Base-by-base conservation (phyloP, 1,140 invertebrate species). In the Maconellicoccus hirsutus region DNA sequence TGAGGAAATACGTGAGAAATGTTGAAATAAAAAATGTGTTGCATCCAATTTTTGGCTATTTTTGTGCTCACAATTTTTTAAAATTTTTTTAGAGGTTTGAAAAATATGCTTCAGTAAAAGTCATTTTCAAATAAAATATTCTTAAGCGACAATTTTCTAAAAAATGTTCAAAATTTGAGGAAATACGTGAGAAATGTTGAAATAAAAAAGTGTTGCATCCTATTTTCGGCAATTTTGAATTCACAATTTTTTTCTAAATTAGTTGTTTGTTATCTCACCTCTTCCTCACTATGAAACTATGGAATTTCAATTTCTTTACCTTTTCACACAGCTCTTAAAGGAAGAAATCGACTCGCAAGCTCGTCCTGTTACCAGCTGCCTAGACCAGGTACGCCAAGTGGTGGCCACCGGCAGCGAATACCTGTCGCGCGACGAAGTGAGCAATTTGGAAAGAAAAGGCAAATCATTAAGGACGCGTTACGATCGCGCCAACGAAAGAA, bases 301-400 rank as follows among this genome's bases (percentile, higher is more conserved):
- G 3, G 29, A 12, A 33, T 6, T 33, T 33, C n/a, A 59, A 4
- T n/a, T 7, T 4, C n/a, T 39, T 21, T 21, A 71, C 10, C 2
- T 70, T 39, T 70, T 71, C 72, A 78, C 78, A 0, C 79, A 95
- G 90, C 86, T 90, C 79, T 87, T 97, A 72, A 93, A 93, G 78
- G 92, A 95, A 77, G 94, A 97, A 78, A 83, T 98, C 21, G 90
- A 94, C 75, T 86, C 87, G 59, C 92, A 96, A 79, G 86, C 87
- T 75, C 87, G 93, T 33, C 87, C 91, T 38, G 89, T 97, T 1
- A 86, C 89, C 39, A 88, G 91, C 19, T 92, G 92, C 74, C 82
- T 94, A 69, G 94, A 97, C 79, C 93, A 96, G 84, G 89, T 94
- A 1, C 87, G 93, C 70, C 92, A 96, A 77, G 84, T 98, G 8